Conservation (phyloP, 2,797 vertebrate genomes). For the Corythornis leucogaster region DNA sequence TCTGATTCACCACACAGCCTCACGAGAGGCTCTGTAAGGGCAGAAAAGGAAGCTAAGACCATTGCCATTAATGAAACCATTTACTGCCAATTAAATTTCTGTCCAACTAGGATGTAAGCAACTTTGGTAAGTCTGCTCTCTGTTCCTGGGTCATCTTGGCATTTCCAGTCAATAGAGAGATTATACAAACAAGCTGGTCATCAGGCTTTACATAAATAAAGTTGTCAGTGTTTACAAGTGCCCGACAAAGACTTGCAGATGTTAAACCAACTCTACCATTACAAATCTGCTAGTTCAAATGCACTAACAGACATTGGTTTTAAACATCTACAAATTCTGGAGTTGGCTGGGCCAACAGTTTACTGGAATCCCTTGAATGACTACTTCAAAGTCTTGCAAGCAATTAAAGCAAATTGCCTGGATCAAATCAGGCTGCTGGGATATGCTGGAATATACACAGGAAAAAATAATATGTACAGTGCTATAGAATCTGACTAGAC, state of each 20-base stretch:
- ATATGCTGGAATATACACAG: not conserved
- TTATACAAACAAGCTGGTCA: conserved; percentile 4
- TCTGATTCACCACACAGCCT: not conserved
- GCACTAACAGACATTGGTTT: not conserved
- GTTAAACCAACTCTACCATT: not conserved
- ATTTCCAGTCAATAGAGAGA: not conserved
- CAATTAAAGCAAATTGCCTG: not conserved
- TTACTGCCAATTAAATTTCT: not conserved
- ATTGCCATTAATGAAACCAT: not conserved
- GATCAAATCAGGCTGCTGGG: not conserved
- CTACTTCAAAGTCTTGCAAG: not conserved
- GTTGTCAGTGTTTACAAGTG: conserved; percentile 22
- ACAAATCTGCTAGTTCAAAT: conserved; percentile 4
- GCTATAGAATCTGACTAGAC: not conserved
- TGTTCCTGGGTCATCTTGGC: not conserved
- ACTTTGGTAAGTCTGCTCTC: not conserved
- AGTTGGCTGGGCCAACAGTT: not conserved
- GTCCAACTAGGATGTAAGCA: not conserved
- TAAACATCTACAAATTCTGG: not conserved
- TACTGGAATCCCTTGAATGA: not conserved
- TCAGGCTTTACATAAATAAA: conserved; percentile 26
- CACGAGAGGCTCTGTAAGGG: not conserved
- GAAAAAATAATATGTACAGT: rapidly evolving
- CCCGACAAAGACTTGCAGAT: conserved; percentile 33
- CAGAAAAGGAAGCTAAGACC: not conserved